A percentile compares a stretch with the other conserved stretches of the same genome.
These are phyloP conservation scores for Ochotona princeps DNA, from an alignment of 2,113 vertebrate genomes.

Conservation along the genomic window DNA sequence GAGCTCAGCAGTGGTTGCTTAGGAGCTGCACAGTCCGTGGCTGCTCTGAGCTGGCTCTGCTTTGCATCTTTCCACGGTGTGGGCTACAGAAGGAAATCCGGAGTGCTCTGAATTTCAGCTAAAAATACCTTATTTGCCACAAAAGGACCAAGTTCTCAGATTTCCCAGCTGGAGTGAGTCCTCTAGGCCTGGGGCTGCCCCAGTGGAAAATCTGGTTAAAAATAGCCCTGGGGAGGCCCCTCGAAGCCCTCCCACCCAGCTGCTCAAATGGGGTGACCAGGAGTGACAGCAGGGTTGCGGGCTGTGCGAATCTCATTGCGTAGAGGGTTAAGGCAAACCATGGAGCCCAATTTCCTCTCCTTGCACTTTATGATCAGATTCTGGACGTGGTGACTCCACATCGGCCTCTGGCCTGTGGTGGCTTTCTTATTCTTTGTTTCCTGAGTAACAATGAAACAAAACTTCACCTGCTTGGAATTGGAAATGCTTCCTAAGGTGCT, in stretches of 20 bases:
- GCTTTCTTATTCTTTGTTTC: neutral
- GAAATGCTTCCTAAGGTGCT: neutral
- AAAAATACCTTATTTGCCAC: constrained; percentile 83
- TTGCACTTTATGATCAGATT: neutral
- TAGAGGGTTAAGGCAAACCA: too few species aligned
- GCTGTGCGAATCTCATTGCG: too few species aligned
- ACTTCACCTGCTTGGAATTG: neutral
- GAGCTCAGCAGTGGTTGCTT: neutral
- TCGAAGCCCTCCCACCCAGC: constrained; percentile 38
- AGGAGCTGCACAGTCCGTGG: neutral
- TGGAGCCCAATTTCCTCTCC: too few species aligned
- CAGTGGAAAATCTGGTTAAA: constrained; percentile 84
- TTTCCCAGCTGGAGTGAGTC: constrained; percentile 79
- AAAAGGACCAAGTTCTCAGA: constrained; percentile 81
- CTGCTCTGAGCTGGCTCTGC: neutral
- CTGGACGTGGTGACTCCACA: neutral
- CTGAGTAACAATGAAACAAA: neutral
- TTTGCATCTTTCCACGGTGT: constrained; percentile 8
- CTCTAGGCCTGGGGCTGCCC: constrained; percentile 72
- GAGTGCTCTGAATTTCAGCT: constrained; percentile 66
- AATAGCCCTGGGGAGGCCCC: constrained; percentile 80
- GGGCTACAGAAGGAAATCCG: constrained; percentile 11
- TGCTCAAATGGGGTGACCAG: neutral
- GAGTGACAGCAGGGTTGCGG: neutral
- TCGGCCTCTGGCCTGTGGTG: neutral